Percentiles rank a stretch among this genome's conserved stretches.
Evolutionary conservation across 2,888 invertebrate genomes (phyloP).

Genomic region (Drosophila nigritarsus): DNA sequence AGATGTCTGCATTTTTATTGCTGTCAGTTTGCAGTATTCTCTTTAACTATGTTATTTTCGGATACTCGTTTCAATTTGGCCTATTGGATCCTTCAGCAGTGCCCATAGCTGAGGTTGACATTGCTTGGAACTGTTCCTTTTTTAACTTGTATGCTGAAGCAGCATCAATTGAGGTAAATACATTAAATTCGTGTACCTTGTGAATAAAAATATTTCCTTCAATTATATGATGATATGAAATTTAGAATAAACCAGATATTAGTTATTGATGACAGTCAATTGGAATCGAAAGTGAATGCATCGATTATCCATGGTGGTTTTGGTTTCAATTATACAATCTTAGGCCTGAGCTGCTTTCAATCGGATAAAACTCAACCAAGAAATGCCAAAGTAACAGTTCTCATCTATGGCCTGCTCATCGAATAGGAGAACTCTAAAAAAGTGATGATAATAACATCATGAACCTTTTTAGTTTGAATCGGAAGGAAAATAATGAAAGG

Average conservation of each 20-base stretch:
- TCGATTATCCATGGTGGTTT: background rate
- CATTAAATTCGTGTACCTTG: background rate
- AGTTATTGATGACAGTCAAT: background rate
- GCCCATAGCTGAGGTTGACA: background rate
- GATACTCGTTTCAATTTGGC: background rate
- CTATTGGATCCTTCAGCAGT: background rate
- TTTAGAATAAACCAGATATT: constrained; percentile 1
- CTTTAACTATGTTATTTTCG: background rate
- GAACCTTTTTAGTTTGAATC: background rate
- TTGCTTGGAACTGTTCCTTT: background rate
- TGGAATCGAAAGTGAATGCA: background rate
- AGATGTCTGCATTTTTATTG: background rate
- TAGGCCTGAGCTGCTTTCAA: background rate
- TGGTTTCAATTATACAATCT: background rate
- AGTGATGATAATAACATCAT: background rate
- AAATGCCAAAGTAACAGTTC: background rate
- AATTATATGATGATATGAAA: background rate
- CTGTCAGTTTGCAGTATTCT: background rate
- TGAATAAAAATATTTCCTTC: background rate
- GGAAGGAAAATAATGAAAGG: too few species aligned
- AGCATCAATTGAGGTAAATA: background rate
- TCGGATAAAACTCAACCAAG: background rate
- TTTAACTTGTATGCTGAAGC: background rate
- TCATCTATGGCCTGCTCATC: background rate
- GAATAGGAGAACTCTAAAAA: background rate